Evolutionary conservation across 2,888 invertebrate species (phyloP), one percentile per base, ranked within the genome.

Genomic region (Ectobius pallidus): DNA sequence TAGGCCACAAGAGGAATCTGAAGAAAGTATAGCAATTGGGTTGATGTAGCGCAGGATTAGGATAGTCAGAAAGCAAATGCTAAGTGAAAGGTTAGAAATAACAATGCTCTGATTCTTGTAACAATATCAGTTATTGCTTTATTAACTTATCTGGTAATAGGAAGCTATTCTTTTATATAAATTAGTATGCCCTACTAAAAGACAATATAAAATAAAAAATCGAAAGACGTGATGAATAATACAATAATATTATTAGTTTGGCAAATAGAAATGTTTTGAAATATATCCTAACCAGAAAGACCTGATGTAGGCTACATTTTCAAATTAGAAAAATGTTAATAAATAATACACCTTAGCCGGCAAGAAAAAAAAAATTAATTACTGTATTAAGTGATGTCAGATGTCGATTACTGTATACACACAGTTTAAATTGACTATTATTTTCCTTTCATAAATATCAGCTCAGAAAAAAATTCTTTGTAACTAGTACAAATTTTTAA

Each of bases 181-280:
- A 71, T 71, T 71, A 71, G 71, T 71, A 55, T 18, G 71, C 71
- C 71, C 67, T 71, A 71, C 42, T 32, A 67, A 58, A 71, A 62
- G 52, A 42, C 52, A 71, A 46, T 71, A 71, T 55, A 71, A 71
- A 71, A 71, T 71, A 67, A 71, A 65, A 65, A 71, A 65, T 65
- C 46, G 46, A 65, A 67, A 67, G 65, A 61, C 42, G 34, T 65
- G 30, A 65, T 46, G n/a, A 30, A 27, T 65, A 65, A n/a, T 44
- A 44, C 44, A 65, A 65, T 65, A 65, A n/a, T 44, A 44, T 25
- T 44, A 65, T 27, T 27, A 44, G 27, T 65, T 30, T 65, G 46
- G 44, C 65, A 27, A 22, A 46, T 27, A 65, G 46, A 30, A 65
- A 27, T 65, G 44, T 30, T 46, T 16, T 22, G 42, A 63, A 63